Evolutionary conservation across 2,113 vertebrate species (phyloP).

Genomic region (Thalassoma bifasciatum): DNA sequence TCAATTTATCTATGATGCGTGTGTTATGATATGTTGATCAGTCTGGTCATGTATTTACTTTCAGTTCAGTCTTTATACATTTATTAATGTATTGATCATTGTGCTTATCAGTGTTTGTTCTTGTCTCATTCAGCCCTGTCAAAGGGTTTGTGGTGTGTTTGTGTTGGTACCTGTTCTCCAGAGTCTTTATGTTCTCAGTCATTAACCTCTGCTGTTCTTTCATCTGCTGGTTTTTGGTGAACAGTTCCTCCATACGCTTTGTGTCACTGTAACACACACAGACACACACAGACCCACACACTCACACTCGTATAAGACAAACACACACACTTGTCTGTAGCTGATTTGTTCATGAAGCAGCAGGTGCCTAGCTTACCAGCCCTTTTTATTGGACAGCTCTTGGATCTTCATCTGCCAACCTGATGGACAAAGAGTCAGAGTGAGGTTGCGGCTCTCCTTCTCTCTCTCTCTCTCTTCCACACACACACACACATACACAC

Average conservation of each 20-base stretch:
- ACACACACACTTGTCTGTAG: background rate
- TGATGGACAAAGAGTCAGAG: slow-evolving; percentile 55
- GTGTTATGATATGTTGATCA: too few species aligned
- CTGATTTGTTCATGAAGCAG: too few species aligned
- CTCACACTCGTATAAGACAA: background rate
- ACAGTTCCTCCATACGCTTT: slow-evolving; percentile 93
- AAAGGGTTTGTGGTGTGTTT: too few species aligned
- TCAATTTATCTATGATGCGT: too few species aligned
- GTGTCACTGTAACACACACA: slow-evolving; percentile 83
- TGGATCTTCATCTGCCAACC: slow-evolving; percentile 91
- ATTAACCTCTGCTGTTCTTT: slow-evolving; percentile 92
- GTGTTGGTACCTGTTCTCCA: slow-evolving; percentile 92
- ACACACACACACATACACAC: too few species aligned
- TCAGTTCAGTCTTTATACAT: too few species aligned
- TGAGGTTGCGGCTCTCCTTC: too few species aligned
- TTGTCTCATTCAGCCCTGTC: too few species aligned
- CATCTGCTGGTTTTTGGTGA: slow-evolving; percentile 93
- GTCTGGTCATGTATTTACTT: too few species aligned
- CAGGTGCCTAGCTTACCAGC: slow-evolving; percentile 85
- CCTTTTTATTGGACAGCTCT: slow-evolving; percentile 92
- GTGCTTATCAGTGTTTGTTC: too few species aligned
- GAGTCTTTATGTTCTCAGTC: slow-evolving; percentile 92
- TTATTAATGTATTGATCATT: too few species aligned
- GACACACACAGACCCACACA: slow-evolving; percentile 4
- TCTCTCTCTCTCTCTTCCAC: too few species aligned